These are phyloP conservation scores for Zosterops japonicus DNA, from an alignment of 2,113 vertebrate genomes.

Conservation along the genomic window DNA sequence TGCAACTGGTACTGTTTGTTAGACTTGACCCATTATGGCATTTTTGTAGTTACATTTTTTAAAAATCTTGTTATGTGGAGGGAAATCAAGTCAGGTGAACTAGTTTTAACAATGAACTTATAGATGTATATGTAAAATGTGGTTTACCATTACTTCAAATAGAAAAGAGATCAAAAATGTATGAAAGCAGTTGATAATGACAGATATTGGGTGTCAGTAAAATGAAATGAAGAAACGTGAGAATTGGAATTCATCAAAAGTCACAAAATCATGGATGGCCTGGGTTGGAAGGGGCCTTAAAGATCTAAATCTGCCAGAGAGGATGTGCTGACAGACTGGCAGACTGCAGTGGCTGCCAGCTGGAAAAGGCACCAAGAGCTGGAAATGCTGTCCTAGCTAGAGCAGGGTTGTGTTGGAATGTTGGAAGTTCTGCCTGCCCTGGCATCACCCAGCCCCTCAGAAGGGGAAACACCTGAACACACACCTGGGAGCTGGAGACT, in stretches of 20 bases:
- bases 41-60: not conserved
- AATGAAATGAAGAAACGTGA: not conserved
- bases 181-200: not conserved
- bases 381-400: not conserved
- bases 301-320: not conserved
- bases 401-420: not conserved
- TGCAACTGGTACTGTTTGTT: not conserved
- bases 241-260: not conserved
- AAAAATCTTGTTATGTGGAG: not conserved
- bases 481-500: fast-evolving
- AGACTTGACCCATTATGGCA: not conserved
- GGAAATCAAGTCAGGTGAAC: not conserved
- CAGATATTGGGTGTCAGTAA: not conserved
- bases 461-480: not conserved
- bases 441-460: not conserved
- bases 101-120: not conserved
- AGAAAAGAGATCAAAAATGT: not conserved
- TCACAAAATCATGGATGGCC: not conserved
- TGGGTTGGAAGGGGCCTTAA: not conserved
- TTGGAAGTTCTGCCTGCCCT: not conserved
- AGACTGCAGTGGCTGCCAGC: not conserved
- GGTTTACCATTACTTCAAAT: not conserved
- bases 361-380: not conserved
- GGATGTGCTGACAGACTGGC: not conserved
- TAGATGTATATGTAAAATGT: fast-evolving